These are phyloP conservation scores for Ornithorhynchus anatinus DNA, from an alignment of 2,113 vertebrate species.

Conservation along the genomic window DNA sequence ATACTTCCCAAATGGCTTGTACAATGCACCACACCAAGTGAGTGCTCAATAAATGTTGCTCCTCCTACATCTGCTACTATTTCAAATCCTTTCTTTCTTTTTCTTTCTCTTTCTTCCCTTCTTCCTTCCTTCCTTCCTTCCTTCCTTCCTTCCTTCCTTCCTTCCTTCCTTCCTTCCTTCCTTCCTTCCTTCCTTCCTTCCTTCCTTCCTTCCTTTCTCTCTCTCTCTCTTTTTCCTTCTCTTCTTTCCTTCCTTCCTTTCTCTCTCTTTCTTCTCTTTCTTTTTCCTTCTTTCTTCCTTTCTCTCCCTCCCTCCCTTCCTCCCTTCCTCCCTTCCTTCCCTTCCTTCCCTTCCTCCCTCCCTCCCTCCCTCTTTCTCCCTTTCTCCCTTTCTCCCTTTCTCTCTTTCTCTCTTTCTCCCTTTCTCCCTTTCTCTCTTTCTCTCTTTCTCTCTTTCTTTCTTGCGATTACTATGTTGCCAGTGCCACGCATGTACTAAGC, in stretches of 20 bases:
- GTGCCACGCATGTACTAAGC: too few species aligned
- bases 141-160: too few species aligned
- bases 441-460: neutral
- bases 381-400: neutral
- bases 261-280: neutral
- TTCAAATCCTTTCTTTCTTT: too few species aligned
- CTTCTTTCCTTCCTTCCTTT: neutral
- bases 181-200: too few species aligned
- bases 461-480: too few species aligned
- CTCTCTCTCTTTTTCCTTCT: fast-evolving
- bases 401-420: neutral
- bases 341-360: neutral
- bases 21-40: too few species aligned
- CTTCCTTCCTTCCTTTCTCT: too few species aligned
- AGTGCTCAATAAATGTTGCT: too few species aligned
- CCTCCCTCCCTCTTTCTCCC: neutral
- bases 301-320: neutral
- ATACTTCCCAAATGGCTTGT: too few species aligned
- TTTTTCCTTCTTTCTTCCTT: neutral
- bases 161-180: neutral
- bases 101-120: too few species aligned
- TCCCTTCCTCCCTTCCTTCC: neutral
- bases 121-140: too few species aligned
- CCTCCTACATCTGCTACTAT: too few species aligned
- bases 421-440: neutral